phyloP scores from a whole-genome alignment of 2,888 invertebrate genomes.

The Siphlonurus alternatus region DNA sequence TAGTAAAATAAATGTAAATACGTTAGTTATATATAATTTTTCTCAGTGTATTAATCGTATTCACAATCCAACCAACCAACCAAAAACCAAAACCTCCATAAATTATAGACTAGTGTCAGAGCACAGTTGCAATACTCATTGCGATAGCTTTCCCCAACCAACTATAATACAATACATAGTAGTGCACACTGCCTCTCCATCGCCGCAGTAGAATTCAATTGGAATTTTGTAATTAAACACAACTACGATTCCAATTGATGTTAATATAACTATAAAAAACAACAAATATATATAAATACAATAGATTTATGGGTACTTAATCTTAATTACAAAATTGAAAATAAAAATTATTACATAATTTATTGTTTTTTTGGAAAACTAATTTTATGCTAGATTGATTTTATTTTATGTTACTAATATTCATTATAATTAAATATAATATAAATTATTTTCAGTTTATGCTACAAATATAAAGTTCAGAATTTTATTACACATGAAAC shows the following conservation, averaged over 20 bases:
- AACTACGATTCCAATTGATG: background rate
- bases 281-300: too few species aligned
- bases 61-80: background rate
- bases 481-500: too few species aligned
- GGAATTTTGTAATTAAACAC: constrained; percentile 3
- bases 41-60: too few species aligned
- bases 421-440: too few species aligned
- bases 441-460: too few species aligned
- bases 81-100: background rate
- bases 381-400: background rate
- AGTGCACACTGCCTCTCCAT: background rate
- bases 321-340: background rate
- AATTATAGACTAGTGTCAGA: background rate
- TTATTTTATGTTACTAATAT: background rate
- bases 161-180: too few species aligned
- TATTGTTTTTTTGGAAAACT: background rate
- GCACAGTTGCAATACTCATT: background rate
- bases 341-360: background rate
- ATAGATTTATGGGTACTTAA: background rate
- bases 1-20: too few species aligned
- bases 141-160: background rate
- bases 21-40: too few species aligned
- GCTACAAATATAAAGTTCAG: too few species aligned
- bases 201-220: background rate
- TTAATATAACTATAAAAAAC: background rate